Evolutionary conservation across 2,797 vertebrate species (phyloP).

Genomic region (Acanthis flammea): DNA sequence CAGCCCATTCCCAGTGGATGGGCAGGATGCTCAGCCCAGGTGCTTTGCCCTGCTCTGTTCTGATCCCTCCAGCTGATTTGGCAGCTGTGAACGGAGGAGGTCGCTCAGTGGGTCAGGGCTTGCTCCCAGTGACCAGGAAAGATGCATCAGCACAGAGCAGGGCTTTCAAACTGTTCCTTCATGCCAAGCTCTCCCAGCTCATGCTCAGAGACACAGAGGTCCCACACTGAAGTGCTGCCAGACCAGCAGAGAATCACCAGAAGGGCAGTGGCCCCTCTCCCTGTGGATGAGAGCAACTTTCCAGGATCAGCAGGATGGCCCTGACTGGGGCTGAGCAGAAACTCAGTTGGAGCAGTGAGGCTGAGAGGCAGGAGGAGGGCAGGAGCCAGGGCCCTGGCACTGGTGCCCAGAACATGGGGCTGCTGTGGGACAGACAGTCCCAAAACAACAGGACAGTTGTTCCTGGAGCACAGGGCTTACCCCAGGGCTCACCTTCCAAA

Average conservation of each 20-base stretch:
- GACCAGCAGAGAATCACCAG: background rate
- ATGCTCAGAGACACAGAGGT: background rate
- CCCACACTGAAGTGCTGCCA: background rate
- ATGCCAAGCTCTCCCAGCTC: background rate
- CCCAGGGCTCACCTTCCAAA: background rate
- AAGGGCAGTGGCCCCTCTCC: background rate
- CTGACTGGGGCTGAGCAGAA: background rate
- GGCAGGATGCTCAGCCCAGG: background rate
- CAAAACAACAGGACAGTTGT: background rate
- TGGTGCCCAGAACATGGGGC: background rate
- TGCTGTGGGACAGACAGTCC: background rate
- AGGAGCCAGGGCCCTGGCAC: background rate
- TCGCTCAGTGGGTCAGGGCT: background rate
- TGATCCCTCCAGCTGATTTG: background rate
- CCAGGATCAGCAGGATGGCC: background rate
- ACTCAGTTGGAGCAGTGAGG: background rate
- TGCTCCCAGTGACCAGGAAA: background rate
- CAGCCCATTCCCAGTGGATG: background rate
- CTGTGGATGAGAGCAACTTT: fast-evolving
- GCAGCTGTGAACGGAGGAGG: background rate
- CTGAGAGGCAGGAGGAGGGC: background rate
- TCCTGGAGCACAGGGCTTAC: fast-evolving
- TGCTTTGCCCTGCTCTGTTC: background rate
- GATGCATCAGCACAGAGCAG: background rate
- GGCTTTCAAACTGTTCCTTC: background rate